Evolutionary conservation across 2,797 vertebrate genomes (phyloP).

Genomic region (Spheniscus humboldti): DNA sequence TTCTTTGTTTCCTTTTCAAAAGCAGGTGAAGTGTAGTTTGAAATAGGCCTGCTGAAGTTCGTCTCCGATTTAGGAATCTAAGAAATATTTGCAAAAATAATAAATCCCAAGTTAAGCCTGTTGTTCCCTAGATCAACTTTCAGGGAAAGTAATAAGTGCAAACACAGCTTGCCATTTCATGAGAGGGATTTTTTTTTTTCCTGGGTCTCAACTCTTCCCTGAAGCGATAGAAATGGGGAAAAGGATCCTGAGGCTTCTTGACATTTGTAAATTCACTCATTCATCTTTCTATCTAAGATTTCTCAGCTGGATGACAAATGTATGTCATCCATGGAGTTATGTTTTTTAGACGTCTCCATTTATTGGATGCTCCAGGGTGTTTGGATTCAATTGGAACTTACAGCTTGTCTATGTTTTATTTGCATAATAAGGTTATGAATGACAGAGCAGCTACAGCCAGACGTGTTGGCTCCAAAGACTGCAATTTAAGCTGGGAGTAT

Average conservation of each 20-base stretch:
- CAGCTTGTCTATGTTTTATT: slow-evolving; percentile 74
- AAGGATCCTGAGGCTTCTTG: slow-evolving; percentile 29
- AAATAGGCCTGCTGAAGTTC: background rate
- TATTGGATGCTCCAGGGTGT: slow-evolving; percentile 63
- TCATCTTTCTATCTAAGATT: slow-evolving; percentile 38
- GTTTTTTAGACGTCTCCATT: slow-evolving; percentile 53
- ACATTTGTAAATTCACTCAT: slow-evolving; percentile 46
- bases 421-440: slow-evolving; percentile 78
- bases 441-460: slow-evolving; percentile 74
- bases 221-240: slow-evolving; percentile 14
- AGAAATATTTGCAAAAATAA: slow-evolving; percentile 8
- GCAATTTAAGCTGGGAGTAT: slow-evolving; percentile 74
- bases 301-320: slow-evolving; percentile 60
- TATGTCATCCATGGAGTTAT: slow-evolving; percentile 37
- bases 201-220: slow-evolving; percentile 35
- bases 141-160: background rate
- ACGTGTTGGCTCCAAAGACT: slow-evolving; percentile 75
- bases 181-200: background rate
- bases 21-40: background rate
- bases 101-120: background rate
- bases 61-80: background rate
- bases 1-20: background rate
- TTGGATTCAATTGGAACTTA: slow-evolving; percentile 69
- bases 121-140: background rate
- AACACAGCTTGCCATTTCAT: slow-evolving; percentile 6